Evolutionary conservation across 2,113 vertebrate species (phyloP).

Genomic region (Balaeniceps rex): DNA sequence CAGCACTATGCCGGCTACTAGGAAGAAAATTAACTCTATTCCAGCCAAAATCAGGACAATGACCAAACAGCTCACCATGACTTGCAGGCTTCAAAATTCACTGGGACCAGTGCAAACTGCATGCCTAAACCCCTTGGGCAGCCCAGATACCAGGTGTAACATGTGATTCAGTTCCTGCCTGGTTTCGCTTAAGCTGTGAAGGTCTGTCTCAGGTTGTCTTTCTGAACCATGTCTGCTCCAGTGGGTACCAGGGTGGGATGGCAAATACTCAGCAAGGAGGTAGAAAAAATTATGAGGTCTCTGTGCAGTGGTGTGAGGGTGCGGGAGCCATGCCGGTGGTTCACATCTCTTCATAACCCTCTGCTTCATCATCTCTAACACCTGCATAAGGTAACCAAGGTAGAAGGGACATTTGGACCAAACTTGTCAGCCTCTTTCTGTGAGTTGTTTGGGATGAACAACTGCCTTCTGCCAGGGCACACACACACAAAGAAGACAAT

Average conservation of each 20-base stretch:
- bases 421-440: not conserved
- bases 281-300: not conserved
- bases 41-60: too few species aligned
- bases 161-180: not conserved
- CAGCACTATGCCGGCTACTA: too few species aligned
- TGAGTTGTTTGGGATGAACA: not conserved
- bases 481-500: not conserved
- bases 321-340: not conserved
- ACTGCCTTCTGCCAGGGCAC: not conserved
- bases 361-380: not conserved
- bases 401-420: not conserved
- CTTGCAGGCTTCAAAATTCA: not conserved
- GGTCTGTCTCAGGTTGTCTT: not conserved
- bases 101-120: not conserved
- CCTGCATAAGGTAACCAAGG: not conserved
- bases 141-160: too few species aligned
- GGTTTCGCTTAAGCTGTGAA: not conserved
- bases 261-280: not conserved
- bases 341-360: not conserved
- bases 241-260: not conserved
- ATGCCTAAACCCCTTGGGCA: not conserved
- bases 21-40: too few species aligned
- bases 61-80: not conserved
- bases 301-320: not conserved
- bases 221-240: not conserved